Percentiles rank a stretch among this genome's conserved stretches.
Evolutionary conservation across 2,113 vertebrate species (phyloP).

Genomic region (Psophia crepitans): DNA sequence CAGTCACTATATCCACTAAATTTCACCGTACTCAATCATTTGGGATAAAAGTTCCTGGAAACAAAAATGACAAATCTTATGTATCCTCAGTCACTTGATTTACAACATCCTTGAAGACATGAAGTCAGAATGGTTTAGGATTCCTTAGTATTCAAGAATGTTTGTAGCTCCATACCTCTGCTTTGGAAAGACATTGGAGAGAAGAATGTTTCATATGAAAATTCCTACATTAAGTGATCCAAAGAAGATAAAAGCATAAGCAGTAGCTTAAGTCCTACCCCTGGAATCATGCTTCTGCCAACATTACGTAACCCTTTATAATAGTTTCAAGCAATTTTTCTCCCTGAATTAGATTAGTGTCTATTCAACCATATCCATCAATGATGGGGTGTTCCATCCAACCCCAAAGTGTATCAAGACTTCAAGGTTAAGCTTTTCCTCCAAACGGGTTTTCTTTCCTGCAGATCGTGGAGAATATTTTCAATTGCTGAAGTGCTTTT

Average conservation of each 20-base stretch:
- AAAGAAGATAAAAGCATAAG: background rate
- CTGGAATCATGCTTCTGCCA: background rate
- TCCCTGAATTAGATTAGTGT: background rate
- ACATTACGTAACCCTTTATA: background rate
- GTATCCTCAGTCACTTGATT: background rate
- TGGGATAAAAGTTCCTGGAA: background rate
- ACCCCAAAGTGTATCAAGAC: background rate
- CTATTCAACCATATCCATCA: background rate
- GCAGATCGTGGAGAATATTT: background rate
- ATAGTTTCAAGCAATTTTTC: background rate
- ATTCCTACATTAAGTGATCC: background rate
- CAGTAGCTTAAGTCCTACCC: background rate
- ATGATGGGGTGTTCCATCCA: fast-evolving
- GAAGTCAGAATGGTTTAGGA: background rate
- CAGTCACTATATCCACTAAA: background rate
- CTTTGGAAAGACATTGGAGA: background rate
- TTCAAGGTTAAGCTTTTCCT: background rate
- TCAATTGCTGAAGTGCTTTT: background rate
- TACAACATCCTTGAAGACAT: background rate
- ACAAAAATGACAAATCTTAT: background rate
- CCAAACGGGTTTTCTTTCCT: background rate
- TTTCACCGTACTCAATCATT: background rate
- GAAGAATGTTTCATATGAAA: background rate
- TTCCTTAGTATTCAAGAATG: background rate
- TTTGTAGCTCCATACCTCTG: background rate